Evolutionary conservation across 2,113 vertebrate genomes (phyloP), one percentile per base, ranked within the genome.

Genomic region (Crotalus viridis): DNA sequence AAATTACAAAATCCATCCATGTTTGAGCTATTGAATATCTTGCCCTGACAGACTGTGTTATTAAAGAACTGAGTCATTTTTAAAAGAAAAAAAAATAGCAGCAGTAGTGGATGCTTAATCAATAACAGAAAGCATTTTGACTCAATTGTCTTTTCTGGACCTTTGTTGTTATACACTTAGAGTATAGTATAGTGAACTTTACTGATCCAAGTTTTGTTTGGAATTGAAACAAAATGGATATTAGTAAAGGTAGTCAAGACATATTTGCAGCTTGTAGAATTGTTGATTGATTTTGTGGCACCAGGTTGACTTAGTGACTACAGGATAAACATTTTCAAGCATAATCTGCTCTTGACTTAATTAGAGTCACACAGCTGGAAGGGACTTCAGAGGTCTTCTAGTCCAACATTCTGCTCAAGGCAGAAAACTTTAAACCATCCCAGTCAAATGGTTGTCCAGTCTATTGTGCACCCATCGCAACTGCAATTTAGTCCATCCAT

Each of bases 21-120:
- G 61, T 51, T 52, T 17, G 56, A 43, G 13, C 33, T 90, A 54
- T 12, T 87, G 89, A 64, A 64, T 64, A 48, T 24, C 28, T 87
- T 64, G n/a, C 22, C 33, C 92, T 90, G 81, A 89, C 89, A 64
- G 48, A 15, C 15, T 54, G 43, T 61, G 56, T 86, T 87, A 90
- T 93, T 87, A 61, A 57, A 54, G 74, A 90, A 93, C 88, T 43
- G 89, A 93, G 54, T 92, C 86, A 33, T 74, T 85, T 81, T 46
- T 21, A 2, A 39, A 56, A 87, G 8, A 9, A 51, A 12, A 89
- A 51, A 59, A 21, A 43, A 19, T 92, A 56, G 81, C 56, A 21
- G 46, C 56, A 39, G 13, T 85, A n/a, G 74, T 64, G 74, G 46
- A 86, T 52, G 92, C 43, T 90, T 81, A 85, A 10, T 48, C 69